Evolutionary conservation across 1,140 invertebrate genomes (phyloP).

Genomic region (Nasonia vitripennis): DNA sequence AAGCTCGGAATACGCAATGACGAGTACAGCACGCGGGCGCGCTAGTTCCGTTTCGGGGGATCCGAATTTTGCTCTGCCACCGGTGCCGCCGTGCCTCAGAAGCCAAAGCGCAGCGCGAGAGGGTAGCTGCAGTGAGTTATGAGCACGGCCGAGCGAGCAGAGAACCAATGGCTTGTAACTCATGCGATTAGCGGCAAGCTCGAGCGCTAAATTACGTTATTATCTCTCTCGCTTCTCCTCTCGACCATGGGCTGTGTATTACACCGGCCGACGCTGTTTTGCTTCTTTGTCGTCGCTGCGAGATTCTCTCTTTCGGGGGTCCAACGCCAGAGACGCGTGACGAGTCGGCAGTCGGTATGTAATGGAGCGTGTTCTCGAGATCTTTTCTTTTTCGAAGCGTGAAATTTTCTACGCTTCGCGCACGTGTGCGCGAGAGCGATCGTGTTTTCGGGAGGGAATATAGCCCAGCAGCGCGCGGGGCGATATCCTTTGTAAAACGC

Average conservation of each 20-base stretch:
- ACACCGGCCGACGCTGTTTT: not conserved
- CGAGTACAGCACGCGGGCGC: not conserved
- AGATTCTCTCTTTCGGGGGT: too few relatives aligned
- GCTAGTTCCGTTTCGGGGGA: constrained; percentile 18
- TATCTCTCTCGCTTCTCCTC: constrained; percentile 48
- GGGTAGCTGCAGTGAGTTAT: constrained; percentile 9
- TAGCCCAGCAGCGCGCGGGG: too few relatives aligned
- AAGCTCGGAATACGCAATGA: constrained; percentile 14
- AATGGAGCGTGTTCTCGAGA: not conserved
- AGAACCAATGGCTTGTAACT: constrained; percentile 49
- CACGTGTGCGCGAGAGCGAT: too few relatives aligned
- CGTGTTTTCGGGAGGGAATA: too few relatives aligned
- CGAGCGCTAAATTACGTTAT: constrained; percentile 58
- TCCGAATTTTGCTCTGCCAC: not conserved
- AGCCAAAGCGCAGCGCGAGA: not conserved
- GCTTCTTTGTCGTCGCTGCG: not conserved
- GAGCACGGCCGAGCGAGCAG: constrained; percentile 15
- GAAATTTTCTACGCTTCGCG: not conserved
- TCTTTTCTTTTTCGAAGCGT: not conserved
- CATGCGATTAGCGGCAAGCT: constrained; percentile 49
- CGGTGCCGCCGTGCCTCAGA: not conserved
- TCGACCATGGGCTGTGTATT: not conserved
- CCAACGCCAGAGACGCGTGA: too few relatives aligned
- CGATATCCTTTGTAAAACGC: too few relatives aligned
- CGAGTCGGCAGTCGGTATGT: not conserved